These are phyloP conservation scores for Watsonalla cultraria DNA, from an alignment of 2,888 invertebrate species.

Conservation along the genomic window DNA sequence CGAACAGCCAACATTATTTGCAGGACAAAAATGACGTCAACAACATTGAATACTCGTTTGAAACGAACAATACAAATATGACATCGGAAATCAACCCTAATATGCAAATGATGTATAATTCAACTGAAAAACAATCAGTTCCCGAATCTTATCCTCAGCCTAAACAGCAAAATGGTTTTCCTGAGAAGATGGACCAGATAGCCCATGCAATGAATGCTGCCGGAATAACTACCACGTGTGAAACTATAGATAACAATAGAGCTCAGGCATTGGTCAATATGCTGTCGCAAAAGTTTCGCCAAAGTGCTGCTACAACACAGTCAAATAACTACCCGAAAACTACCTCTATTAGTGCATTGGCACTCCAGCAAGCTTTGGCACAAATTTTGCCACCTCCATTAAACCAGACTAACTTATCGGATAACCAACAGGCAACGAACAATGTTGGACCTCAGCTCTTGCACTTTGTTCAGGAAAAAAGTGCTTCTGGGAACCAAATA, in stretches of 20 bases:
- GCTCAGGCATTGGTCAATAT: slow-evolving; percentile 72
- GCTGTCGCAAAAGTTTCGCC: slow-evolving; percentile 70
- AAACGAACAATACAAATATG: slow-evolving; percentile 16
- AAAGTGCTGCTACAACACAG: slow-evolving; percentile 34
- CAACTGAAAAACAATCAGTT: slow-evolving; percentile 20
- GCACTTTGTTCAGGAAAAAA: slow-evolving; percentile 72
- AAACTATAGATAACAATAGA: slow-evolving; percentile 32
- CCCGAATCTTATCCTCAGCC: slow-evolving; percentile 18
- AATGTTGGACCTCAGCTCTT: slow-evolving; percentile 55
- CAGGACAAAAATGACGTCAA: slow-evolving; percentile 23
- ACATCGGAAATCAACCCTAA: slow-evolving; percentile 20
- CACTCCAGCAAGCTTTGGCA: slow-evolving; percentile 69
- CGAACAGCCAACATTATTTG: slow-evolving; percentile 8
- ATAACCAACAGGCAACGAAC: slow-evolving; percentile 39
- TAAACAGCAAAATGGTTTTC: slow-evolving; percentile 35
- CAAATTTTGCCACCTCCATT: slow-evolving; percentile 68
- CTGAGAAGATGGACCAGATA: slow-evolving; percentile 62
- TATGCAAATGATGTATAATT: slow-evolving; percentile 22
- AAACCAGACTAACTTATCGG: slow-evolving; percentile 55
- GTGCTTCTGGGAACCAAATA: slow-evolving; percentile 56
- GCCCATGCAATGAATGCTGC: slow-evolving; percentile 71
- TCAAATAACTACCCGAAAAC: slow-evolving; percentile 53
- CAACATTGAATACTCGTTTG: slow-evolving; percentile 32
- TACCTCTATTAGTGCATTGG: slow-evolving; percentile 59
- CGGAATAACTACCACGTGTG: slow-evolving; percentile 54